Conservation (phyloP, 2,113 vertebrate genomes). For the Leptodactylus fuscus region DNA sequence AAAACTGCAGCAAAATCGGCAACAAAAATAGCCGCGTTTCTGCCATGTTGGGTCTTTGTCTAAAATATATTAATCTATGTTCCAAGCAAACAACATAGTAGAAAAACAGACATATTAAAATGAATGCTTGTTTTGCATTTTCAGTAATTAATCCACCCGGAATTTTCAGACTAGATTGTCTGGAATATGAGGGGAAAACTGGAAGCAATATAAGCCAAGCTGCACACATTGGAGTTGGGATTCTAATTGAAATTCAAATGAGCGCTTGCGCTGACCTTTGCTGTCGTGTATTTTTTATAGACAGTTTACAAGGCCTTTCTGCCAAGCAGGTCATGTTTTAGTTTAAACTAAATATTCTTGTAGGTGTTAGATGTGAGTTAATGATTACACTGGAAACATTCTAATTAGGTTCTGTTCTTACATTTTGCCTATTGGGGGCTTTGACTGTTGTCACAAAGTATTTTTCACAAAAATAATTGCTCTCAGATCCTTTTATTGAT, state of each 20-base stretch:
- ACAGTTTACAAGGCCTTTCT: slow-evolving; percentile 83
- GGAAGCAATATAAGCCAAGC: slow-evolving; percentile 65
- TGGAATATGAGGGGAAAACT: slow-evolving; percentile 66
- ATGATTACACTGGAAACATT: slow-evolving; percentile 84
- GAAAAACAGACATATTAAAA: slow-evolving; percentile 59
- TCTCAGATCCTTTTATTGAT: slow-evolving; percentile 72
- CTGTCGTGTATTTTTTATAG: slow-evolving; percentile 80
- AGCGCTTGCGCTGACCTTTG: slow-evolving; percentile 77
- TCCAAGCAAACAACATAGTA: background rate
- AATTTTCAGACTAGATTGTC: slow-evolving; percentile 73
- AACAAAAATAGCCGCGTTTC: too few relatives aligned
- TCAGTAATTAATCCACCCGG: slow-evolving; percentile 81
- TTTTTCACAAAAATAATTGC: slow-evolving; percentile 83
- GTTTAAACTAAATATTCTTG: slow-evolving; percentile 82
- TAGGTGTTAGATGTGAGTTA: slow-evolving; percentile 83
- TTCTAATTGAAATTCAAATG: slow-evolving; percentile 83
- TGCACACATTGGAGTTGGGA: slow-evolving; percentile 59
- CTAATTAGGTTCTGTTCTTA: slow-evolving; percentile 84
- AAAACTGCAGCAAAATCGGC: too few relatives aligned
- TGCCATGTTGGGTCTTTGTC: too few relatives aligned
- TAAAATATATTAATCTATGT: slow-evolving; percentile 20
- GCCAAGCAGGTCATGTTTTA: slow-evolving; percentile 84
- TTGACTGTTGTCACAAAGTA: slow-evolving; percentile 78
- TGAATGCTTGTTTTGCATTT: slow-evolving; percentile 76
- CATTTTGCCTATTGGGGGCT: slow-evolving; percentile 78